These are phyloP conservation scores for Drosophila maculinotata DNA, from an alignment of 2,888 invertebrate genomes.

Conservation along the genomic window DNA sequence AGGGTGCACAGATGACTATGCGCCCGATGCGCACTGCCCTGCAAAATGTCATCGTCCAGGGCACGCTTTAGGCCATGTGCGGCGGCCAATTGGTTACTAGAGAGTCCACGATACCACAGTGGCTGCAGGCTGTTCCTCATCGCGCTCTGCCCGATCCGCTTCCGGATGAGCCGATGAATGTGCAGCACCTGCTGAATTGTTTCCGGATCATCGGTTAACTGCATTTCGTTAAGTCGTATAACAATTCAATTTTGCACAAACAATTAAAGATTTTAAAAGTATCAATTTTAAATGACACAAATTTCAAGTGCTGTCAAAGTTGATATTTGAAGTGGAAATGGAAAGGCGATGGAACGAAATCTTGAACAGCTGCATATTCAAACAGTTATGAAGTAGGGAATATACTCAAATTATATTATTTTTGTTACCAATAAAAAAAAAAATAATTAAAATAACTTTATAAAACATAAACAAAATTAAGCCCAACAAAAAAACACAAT, in stretches of 20 bases:
- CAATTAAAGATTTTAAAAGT: conserved; percentile 11
- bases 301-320: conserved; percentile 33
- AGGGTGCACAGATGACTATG: conserved; percentile 37
- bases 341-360: too few relatives aligned
- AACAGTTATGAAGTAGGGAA: too few relatives aligned
- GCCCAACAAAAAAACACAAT: too few relatives aligned
- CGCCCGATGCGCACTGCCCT: conserved; percentile 72
- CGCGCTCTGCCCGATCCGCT: background rate
- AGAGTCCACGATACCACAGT: conserved; percentile 81
- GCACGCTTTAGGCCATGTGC: conserved; percentile 54
- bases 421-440: too few relatives aligned
- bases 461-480: too few relatives aligned
- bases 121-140: conserved; percentile 45
- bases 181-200: conserved; percentile 16
- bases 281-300: conserved; percentile 16
- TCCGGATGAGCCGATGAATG: conserved; percentile 15
- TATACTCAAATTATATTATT: too few relatives aligned
- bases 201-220: background rate
- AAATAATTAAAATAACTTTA: too few relatives aligned
- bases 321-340: background rate
- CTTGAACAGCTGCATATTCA: too few relatives aligned
- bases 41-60: conserved; percentile 77
- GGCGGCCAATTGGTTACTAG: conserved; percentile 70
- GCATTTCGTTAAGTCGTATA: conserved; percentile 9
- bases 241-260: conserved; percentile 14